A percentile compares a stretch with the other conserved stretches of the same genome.
Conservation (phyloP, 2,113 vertebrate genomes). For the Monarcha castaneiventris region DNA sequence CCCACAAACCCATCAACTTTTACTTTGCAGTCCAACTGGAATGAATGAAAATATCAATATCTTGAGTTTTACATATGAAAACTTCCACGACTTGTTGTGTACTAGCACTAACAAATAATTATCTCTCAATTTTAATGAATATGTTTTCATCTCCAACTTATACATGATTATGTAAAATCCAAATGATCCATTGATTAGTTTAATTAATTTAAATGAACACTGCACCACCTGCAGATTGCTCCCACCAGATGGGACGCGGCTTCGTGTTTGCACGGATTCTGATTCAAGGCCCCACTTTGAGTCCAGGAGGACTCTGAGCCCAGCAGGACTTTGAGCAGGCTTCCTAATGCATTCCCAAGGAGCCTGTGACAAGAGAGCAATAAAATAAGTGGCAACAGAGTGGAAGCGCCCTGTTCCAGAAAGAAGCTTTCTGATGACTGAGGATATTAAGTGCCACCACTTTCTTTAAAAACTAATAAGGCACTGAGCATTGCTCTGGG, state of each 20-base stretch:
- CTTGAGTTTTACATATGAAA: neutral
- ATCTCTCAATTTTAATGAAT: neutral
- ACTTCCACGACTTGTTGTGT: neutral
- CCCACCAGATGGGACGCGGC: neutral
- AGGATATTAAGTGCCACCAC: neutral
- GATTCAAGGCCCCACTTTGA: neutral
- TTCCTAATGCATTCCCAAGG: neutral
- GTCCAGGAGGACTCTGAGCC: neutral
- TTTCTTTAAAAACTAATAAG: slow-evolving; percentile 15
- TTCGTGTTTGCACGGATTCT: neutral
- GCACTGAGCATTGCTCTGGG: neutral
- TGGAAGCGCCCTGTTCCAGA: neutral
- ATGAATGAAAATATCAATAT: neutral
- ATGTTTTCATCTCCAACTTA: neutral
- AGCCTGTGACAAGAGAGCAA: neutral
- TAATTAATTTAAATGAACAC: neutral
- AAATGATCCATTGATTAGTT: neutral
- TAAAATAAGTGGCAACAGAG: neutral
- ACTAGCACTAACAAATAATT: neutral
- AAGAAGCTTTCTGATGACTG: slow-evolving; percentile 18
- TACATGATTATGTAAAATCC: neutral
- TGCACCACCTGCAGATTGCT: neutral
- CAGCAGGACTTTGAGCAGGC: neutral
- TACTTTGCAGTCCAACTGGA: neutral
- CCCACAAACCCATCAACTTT: neutral